These are phyloP conservation scores for Orius insidiosus DNA, from an alignment of 1,140 invertebrate genomes.

Conservation along the genomic window DNA sequence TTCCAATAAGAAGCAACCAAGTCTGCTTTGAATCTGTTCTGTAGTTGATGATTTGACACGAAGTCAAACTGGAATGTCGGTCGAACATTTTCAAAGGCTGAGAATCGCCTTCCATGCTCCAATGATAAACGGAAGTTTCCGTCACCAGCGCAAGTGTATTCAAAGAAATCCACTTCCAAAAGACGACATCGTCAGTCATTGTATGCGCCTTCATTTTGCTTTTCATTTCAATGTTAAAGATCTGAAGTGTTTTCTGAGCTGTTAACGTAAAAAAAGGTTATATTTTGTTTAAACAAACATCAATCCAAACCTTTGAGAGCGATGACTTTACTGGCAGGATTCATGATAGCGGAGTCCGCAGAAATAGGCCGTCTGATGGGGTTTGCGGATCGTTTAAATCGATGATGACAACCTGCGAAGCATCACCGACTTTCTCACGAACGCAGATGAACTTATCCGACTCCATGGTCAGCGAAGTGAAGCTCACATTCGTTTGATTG, in stretches of 20 bases:
- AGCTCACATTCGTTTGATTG: conserved; percentile 92
- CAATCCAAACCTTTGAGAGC: conserved; percentile 69
- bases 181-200: conserved; percentile 95
- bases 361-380: conserved; percentile 94
- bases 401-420: conserved; percentile 92
- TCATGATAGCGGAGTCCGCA: conserved; percentile 99
- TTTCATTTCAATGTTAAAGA: conserved; percentile 99
- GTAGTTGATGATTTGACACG: conserved; percentile 99
- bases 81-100: conserved; percentile 97
- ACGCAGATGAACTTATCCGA: conserved; percentile 99
- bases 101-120: conserved; percentile 98
- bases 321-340: conserved; percentile 95
- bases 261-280: conserved; percentile 18
- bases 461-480: conserved; percentile 99
- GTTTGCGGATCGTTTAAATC: conserved; percentile 93
- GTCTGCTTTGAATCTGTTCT: conserved; percentile 89
- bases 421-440: conserved; percentile 94
- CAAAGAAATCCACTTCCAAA: conserved; percentile 99
- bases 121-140: conserved; percentile 94
- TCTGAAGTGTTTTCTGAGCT: conserved; percentile 96
- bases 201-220: conserved; percentile 99
- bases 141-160: conserved; percentile 96
- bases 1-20: conserved; percentile 92
- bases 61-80: conserved; percentile 80
- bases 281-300: neutral